Evolutionary conservation across 1,140 invertebrate species (phyloP), one percentile per base, ranked within the genome.

Genomic region (Drosophila grimshawi): DNA sequence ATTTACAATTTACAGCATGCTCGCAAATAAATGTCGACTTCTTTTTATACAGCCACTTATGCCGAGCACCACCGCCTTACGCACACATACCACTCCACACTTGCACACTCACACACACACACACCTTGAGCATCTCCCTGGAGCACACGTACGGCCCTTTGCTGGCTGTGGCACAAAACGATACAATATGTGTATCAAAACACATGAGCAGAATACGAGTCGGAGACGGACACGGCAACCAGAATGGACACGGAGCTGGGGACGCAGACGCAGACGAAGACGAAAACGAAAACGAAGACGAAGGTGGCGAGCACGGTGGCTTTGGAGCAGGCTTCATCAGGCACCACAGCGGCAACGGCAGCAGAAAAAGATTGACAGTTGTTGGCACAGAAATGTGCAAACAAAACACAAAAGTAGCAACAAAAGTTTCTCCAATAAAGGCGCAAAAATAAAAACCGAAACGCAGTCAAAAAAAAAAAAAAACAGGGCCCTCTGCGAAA

Each of bases 1-100:
- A 89, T 89, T 89, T 89, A 89, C 85, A 89, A 89, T 89, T 89
- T 89, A 89, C 86, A 89, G 88, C 85, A 89, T 89, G 86, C 85
- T 89, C 85, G 85, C 85, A 89, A 89, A 89, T 89, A 89, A 89
- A 89, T 89, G 85, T 89, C 85, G 80, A 89, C 85, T 89, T 89
- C 78, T 80, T 89, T 86, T 89, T 89, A 89, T 89, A 69, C 85
- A 78, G 86, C 80, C 85, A 89, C 86, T 89, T 89, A 78, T 81
- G 77, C 80, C 77, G 45, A 55, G 49, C 74, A 64, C 52, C 68
- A 33, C 29, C 30, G 53, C 46, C 57, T 33, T 10, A 35, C 30
- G 41, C 39, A 39, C 19, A n/a, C 41, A 8, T 7, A 8, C 53
- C 7, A 41, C 4, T 8, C 6, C 56, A 11, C 37, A 32, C 65